These are phyloP conservation scores for Drosophila subquinaria DNA, from an alignment of 2,888 invertebrate species.

Conservation along the genomic window DNA sequence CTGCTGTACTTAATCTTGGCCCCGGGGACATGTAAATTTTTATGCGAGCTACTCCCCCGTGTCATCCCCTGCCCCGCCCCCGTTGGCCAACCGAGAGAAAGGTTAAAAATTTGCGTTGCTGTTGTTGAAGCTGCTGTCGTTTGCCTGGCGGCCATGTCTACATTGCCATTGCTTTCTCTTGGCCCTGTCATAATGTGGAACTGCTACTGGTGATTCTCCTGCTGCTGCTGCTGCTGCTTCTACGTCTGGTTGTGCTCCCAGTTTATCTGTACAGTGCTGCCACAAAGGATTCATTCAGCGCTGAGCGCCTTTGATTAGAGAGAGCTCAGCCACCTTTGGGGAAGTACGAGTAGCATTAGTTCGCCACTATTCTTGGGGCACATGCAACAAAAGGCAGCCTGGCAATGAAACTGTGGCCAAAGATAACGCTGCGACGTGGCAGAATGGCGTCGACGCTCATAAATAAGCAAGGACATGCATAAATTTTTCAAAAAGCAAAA, in stretches of 20 bases:
- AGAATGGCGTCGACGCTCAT: slow-evolving; percentile 73
- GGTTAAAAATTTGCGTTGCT: slow-evolving; percentile 21
- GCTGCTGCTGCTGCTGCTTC: background rate
- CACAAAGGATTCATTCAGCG: slow-evolving; percentile 82
- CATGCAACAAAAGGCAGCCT: slow-evolving; percentile 56
- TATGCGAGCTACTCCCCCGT: slow-evolving; percentile 64
- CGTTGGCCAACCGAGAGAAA: slow-evolving; percentile 22
- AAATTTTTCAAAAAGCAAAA: slow-evolving; percentile 76
- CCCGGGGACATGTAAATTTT: slow-evolving; percentile 84
- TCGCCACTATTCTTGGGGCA: slow-evolving; percentile 60
- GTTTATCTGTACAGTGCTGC: slow-evolving; percentile 71
- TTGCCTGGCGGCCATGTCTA: slow-evolving; percentile 77
- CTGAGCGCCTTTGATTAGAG: slow-evolving; percentile 81
- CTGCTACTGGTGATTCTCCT: slow-evolving; percentile 5
- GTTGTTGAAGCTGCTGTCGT: slow-evolving; percentile 30
- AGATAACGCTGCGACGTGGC: slow-evolving; percentile 68
- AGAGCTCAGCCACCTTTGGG: slow-evolving; percentile 72
- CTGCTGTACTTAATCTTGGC: slow-evolving; percentile 82
- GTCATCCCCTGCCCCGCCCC: background rate
- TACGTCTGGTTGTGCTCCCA: slow-evolving; percentile 25
- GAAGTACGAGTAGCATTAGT: slow-evolving; percentile 26
- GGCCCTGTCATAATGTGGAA: slow-evolving; percentile 47
- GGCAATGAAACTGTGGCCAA: slow-evolving; percentile 82
- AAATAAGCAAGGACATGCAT: slow-evolving; percentile 83
- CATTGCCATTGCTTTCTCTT: slow-evolving; percentile 75